Evolutionary conservation across 2,113 vertebrate genomes (phyloP).

Genomic region (Malurus cyaneus): DNA sequence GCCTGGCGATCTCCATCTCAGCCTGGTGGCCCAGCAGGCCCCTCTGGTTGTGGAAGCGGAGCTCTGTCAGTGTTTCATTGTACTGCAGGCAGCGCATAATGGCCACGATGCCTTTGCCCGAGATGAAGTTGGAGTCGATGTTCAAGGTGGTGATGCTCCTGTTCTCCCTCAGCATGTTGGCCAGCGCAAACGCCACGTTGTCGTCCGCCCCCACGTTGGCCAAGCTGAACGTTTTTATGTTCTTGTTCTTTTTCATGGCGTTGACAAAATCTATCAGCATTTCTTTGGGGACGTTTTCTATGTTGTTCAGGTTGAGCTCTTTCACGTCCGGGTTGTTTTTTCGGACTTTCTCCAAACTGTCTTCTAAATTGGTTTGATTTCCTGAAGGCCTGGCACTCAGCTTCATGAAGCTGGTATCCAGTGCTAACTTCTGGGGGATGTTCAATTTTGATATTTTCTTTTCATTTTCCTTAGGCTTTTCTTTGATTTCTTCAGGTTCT

Average conservation of each 20-base stretch:
- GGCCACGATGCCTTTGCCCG: constrained; percentile 91
- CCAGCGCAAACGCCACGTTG: constrained; percentile 83
- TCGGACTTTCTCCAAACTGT: constrained; percentile 84
- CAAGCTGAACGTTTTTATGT: constrained; percentile 88
- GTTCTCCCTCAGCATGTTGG: constrained; percentile 96
- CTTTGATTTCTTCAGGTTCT: constrained; percentile 10
- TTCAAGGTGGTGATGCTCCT: constrained; percentile 90
- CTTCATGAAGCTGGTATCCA: constrained; percentile 86
- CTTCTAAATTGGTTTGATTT: constrained; percentile 93
- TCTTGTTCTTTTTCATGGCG: constrained; percentile 90
- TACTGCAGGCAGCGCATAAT: constrained; percentile 96
- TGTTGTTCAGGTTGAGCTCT: constrained; percentile 96
- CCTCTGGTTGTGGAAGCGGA: constrained; percentile 99
- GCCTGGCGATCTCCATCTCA: constrained; percentile 93
- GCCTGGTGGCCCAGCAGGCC: constrained; percentile 96
- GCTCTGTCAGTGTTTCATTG: constrained; percentile 90
- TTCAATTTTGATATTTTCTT: constrained; percentile 88
- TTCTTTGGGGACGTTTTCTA: constrained; percentile 97
- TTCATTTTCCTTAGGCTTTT: constrained; percentile 72
- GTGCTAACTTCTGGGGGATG: constrained; percentile 83
- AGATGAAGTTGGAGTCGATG: constrained; percentile 92
- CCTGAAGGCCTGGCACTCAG: constrained; percentile 93
- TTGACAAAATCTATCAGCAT: constrained; percentile 93
- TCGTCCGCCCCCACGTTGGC: constrained; percentile 94
- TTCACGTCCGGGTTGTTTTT: constrained; percentile 86